phyloP scores from a whole-genome alignment of 1,140 invertebrate species.

The Akabosia matsudoensis region DNA sequence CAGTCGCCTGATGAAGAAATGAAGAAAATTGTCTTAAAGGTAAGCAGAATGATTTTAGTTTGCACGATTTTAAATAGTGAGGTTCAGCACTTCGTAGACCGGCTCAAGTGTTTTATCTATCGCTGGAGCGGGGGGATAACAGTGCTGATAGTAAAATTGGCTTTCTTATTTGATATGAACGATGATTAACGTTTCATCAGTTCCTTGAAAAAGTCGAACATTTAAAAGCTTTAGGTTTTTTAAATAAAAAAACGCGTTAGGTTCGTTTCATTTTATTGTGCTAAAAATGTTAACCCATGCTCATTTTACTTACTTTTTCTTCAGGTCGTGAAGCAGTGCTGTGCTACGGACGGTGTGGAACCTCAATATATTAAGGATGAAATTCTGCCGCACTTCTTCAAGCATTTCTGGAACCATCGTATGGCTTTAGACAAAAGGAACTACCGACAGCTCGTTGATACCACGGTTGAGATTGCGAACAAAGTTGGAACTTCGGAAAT shows the following conservation, averaged over 20 bases:
- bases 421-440: constrained; percentile 98
- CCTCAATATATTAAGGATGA: constrained; percentile 99
- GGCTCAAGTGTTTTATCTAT: neutral
- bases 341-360: constrained; percentile 99
- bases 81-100: neutral
- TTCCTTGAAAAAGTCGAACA: too few species aligned
- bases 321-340: constrained; percentile 99
- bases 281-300: too few species aligned
- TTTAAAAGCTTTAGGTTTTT: too few species aligned
- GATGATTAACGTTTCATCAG: neutral
- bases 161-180: neutral
- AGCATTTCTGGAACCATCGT: constrained; percentile 99
- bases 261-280: too few species aligned
- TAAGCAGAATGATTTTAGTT: constrained; percentile 51
- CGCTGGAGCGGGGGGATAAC: neutral
- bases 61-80: constrained; percentile 10
- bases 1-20: constrained; percentile 99
- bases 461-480: constrained; percentile 99
- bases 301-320: constrained; percentile 32
- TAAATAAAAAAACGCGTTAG: too few species aligned
- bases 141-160: neutral
- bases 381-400: constrained; percentile 98
- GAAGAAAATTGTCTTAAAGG: constrained; percentile 99
- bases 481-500: constrained; percentile 99
- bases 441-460: constrained; percentile 96